A percentile compares a stretch with the other conserved stretches of the same genome.
These are phyloP conservation scores for Bhutanitis thaidina DNA, from an alignment of 2,888 invertebrate genomes.

Conservation along the genomic window DNA sequence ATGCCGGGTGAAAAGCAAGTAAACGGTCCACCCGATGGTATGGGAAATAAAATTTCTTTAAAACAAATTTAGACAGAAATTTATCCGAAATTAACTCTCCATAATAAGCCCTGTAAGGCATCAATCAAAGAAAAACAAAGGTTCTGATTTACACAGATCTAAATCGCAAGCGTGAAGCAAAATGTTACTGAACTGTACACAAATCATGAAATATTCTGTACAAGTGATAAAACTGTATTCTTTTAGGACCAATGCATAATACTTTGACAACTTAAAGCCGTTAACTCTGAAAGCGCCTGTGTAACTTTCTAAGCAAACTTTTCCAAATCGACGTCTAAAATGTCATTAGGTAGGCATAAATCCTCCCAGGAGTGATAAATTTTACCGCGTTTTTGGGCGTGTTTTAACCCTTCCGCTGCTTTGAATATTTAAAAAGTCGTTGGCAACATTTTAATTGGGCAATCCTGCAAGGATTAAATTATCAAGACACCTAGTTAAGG, in stretches of 20 bases:
- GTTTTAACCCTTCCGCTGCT: constrained; percentile 60
- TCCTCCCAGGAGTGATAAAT: constrained; percentile 65
- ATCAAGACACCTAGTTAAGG: constrained; percentile 78
- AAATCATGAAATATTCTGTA: too few relatives aligned
- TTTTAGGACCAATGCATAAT: constrained; percentile 13
- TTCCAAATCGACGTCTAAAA: constrained; percentile 74
- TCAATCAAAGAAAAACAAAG: too few relatives aligned
- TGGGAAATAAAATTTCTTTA: too few relatives aligned
- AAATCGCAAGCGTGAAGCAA: too few relatives aligned
- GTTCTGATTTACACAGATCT: too few relatives aligned
- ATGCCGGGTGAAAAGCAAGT: too few relatives aligned
- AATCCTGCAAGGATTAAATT: constrained; percentile 77
- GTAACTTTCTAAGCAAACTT: constrained; percentile 57
- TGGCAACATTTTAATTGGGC: constrained; percentile 77
- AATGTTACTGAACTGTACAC: too few relatives aligned
- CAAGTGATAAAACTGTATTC: background rate
- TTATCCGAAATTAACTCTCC: too few relatives aligned
- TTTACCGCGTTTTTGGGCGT: constrained; percentile 65
- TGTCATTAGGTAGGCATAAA: constrained; percentile 72
- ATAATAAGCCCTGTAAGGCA: too few relatives aligned
- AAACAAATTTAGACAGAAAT: too few relatives aligned
- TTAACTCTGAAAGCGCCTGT: constrained; percentile 29
- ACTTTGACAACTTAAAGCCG: constrained; percentile 44
- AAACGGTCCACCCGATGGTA: too few relatives aligned
- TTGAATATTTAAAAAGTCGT: constrained; percentile 79